Evolutionary conservation across 2,113 vertebrate genomes (phyloP), one percentile per base, ranked within the genome.

Genomic region (Mesitornis unicolor): DNA sequence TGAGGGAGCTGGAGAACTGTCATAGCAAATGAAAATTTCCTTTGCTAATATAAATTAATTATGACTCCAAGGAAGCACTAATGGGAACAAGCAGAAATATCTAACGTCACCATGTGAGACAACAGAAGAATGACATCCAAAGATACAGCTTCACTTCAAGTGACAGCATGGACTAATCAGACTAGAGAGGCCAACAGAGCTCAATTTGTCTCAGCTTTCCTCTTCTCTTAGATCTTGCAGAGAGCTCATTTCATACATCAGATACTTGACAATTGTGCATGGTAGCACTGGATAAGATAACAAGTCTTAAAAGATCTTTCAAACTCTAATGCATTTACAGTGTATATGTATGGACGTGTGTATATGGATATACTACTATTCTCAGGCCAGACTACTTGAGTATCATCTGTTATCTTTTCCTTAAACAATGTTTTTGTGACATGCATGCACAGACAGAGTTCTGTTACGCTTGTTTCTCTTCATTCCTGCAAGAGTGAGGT

Each of bases 21-120:
- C 93, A 87, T 17, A 90, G 82, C 59, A 96, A 96, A 94, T 94
- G 87, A 31, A 88, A 93, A 90, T 88, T 79, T 87, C 87, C 96
- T 96, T 95, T 78, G 73, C 21, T 89, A 92, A 92, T 83, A 77
- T 80, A 96, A 97, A 96, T 96, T 96, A 97, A 97, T 96, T 95
- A 93, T 91, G 84, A 93, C 84, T 97, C 88, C 76, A 87, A 96
- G 48, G 61, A 97, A 69, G 47, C 42, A 42, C 61, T 93, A 95
- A 93, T 78, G 60, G 84, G 93, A 93, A 87, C 81, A 95, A 96
- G 79, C 81, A 91, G 94, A 93, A 90, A 76, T 82, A 93, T 87
- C 87, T 94, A 84, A 83, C 26, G 7, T 88, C 50, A 47, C 35
- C 42, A 2, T 81, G 53, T 89, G 64, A 93, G 63, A 94, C 64